A percentile compares a stretch with the other conserved stretches of the same genome.
Evolutionary conservation across 2,113 vertebrate genomes (phyloP).

Genomic region (Collichthys lucidus): DNA sequence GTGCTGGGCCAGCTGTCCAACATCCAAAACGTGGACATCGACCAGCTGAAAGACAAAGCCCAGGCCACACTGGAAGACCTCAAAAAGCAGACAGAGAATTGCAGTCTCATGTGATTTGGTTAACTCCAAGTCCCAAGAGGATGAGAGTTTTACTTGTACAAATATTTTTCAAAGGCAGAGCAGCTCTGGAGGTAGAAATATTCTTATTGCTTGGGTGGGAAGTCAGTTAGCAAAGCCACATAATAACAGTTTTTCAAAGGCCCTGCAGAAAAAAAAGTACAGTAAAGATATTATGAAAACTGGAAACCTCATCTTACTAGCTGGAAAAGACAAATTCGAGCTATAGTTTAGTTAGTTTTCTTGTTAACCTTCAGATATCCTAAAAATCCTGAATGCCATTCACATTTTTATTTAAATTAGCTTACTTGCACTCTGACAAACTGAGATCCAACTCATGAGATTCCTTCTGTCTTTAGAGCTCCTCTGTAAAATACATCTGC

Average conservation of each 20-base stretch:
- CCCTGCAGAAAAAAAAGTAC: conserved; percentile 7
- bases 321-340: background rate
- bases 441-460: conserved; percentile 42
- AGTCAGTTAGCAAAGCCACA: conserved; percentile 50
- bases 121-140: background rate
- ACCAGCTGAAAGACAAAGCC: conserved; percentile 96
- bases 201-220: conserved; percentile 59
- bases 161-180: conserved; percentile 70
- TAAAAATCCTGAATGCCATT: conserved; percentile 41
- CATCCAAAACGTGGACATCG: conserved; percentile 95
- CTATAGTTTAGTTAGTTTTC: background rate
- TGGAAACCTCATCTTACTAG: background rate
- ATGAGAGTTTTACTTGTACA: conserved; percentile 55
- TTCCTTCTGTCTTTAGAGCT: conserved; percentile 54
- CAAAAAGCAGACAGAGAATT: conserved; percentile 96
- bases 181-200: conserved; percentile 63
- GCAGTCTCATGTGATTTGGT: conserved; percentile 90
- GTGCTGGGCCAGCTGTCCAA: conserved; percentile 93
- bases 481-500: conserved; percentile 49
- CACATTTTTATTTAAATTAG: conserved; percentile 17
- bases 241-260: conserved; percentile 46
- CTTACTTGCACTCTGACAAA: background rate
- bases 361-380: conserved; percentile 15
- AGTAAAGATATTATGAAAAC: background rate
- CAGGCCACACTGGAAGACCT: conserved; percentile 95